A percentile compares a stretch with the other conserved stretches of the same genome.
phyloP scores from a whole-genome alignment of 2,797 vertebrate genomes.

The Pipistrellus nathusii region DNA sequence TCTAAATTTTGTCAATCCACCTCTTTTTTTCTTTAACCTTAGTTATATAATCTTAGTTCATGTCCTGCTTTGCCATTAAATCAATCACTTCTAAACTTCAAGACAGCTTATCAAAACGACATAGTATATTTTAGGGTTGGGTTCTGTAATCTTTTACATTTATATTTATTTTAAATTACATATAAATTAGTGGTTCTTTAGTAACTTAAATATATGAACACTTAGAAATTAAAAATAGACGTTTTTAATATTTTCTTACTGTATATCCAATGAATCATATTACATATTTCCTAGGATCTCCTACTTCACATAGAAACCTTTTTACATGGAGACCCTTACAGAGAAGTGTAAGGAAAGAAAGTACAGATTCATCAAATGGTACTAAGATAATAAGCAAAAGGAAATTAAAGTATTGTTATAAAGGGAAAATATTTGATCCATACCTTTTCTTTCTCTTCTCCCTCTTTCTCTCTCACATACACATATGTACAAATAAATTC shows the following conservation, averaged over 20 bases:
- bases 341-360: neutral
- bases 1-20: neutral
- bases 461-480: neutral
- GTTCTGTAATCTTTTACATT: neutral
- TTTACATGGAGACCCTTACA: neutral
- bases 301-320: neutral
- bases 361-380: neutral
- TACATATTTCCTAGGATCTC: neutral
- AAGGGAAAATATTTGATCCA: neutral
- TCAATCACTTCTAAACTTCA: constrained; percentile 8
- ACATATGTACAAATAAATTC: neutral
- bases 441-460: neutral
- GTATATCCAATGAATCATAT: neutral
- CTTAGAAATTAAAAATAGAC: constrained; percentile 18
- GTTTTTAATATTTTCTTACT: neutral
- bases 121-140: neutral
- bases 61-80: neutral
- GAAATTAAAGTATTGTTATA: neutral
- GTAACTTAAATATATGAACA: neutral
- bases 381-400: neutral
- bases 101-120: neutral
- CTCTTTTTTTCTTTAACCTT: constrained; percentile 12
- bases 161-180: neutral
- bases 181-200: neutral
- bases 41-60: neutral